Evolutionary conservation across 2,888 invertebrate genomes (phyloP), one percentile per base, ranked within the genome.

Genomic region (Polydesmus complanatus): DNA sequence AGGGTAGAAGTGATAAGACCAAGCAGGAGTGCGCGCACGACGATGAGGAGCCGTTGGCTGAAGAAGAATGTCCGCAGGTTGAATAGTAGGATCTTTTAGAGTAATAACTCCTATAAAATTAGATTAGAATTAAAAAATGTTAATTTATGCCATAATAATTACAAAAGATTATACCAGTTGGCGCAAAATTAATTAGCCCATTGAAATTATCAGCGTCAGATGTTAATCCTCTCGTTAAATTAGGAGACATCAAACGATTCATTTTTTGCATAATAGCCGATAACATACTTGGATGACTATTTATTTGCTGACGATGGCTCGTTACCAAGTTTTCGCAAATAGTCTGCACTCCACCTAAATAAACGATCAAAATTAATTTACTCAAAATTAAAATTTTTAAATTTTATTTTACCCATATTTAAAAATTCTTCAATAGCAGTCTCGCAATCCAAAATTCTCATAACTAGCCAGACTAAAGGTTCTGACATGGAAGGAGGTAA

Each of bases 1-100:
- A 27, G 89, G 88, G 77, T 90, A 92, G 77, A 92, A 95, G 77
- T 94, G 90, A 76, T 94, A 93, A 27, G 88, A 87, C 94, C 94
- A 95, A n/a, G 92, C 86, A 2, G 94, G 88, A 1, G 89, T 87
- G 62, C 93, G 81, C 23, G 91, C 88, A 50, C 94, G 78, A 51
- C 91, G 79, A 70, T 88, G 87, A 2, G 90, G 85, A 0, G 88
- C 85, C 1, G 83, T 81, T 58, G 85, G 83, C 71, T 88, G 85
- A 66, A 95, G 86, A 48, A 95, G 78, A 63, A 90, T 86, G 73
- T 92, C 91, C 0, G 93, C 88, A 1, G 91, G 85, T 71, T 91
- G 90, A 5, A 91, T 89, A 2, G 89, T 88, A 1, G 88, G 86
- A 74, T 86, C 88, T 67, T 84, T 82, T 69, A 87, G 88, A 21